Conservation (phyloP, 2,797 vertebrate species). For the Coilia nasus region DNA sequence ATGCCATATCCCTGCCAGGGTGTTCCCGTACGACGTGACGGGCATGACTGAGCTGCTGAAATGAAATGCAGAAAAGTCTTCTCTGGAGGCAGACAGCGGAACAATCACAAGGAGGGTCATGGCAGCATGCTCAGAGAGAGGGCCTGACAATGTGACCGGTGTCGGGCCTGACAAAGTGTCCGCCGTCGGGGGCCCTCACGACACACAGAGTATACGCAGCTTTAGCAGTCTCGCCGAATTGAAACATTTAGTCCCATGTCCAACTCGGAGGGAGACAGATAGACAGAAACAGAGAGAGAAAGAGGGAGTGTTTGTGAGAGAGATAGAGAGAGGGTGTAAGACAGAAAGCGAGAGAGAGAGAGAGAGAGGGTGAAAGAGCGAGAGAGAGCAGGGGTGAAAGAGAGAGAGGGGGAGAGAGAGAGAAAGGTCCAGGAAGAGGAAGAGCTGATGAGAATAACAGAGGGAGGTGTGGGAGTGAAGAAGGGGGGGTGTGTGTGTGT, state of each 20-base stretch:
- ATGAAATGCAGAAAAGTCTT: constrained; percentile 56
- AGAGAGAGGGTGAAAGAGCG: no score
- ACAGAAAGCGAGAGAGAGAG: no score
- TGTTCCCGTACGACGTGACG: constrained; percentile 61
- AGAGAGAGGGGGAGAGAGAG: no score
- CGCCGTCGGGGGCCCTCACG: not conserved
- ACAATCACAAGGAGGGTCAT: constrained; percentile 49
- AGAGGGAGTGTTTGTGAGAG: not conserved
- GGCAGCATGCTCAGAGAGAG: constrained; percentile 17
- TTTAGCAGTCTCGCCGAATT: not conserved
- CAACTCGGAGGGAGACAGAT: not conserved
- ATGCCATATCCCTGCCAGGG: constrained; percentile 60
- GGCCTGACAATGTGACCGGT: not conserved
- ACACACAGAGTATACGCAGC: constrained; percentile 28
- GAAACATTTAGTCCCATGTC: not conserved
- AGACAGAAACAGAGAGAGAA: not conserved
- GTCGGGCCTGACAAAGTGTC: not conserved
- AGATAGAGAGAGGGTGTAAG: not conserved
- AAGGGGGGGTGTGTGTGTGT: not conserved
- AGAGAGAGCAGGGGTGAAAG: no score
- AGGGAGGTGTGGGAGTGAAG: not conserved
- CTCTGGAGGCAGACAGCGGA: constrained; percentile 43
- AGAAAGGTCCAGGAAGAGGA: no score
- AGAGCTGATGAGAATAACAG: no score
- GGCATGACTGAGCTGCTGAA: constrained; percentile 56